A percentile compares a stretch with the other conserved stretches of the same genome.
phyloP scores from a whole-genome alignment of 2,888 invertebrate genomes.

The Imbricaverruca yamaguchii region DNA sequence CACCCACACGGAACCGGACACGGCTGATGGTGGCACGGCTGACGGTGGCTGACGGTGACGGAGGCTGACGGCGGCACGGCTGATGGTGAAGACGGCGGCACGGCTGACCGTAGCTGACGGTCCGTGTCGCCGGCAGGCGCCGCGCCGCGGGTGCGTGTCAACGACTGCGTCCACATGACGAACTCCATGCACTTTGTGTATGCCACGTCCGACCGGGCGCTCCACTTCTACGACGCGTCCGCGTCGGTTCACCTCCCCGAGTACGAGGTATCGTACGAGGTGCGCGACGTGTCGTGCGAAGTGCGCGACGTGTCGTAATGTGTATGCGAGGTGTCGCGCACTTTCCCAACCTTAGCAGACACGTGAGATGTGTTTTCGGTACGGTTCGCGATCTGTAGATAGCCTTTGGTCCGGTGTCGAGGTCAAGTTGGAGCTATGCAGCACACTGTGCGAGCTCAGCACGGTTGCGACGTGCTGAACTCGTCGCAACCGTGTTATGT shows the following conservation, averaged over 20 bases:
- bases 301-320: no score
- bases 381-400: no score
- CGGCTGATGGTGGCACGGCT: not conserved
- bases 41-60: not conserved
- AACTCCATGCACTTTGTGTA: constrained; percentile 28
- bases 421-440: no score
- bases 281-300: no score
- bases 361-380: no score
- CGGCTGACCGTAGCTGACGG: not conserved
- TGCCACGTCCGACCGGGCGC: constrained; percentile 25
- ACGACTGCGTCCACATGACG: constrained; percentile 25
- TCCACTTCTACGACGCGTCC: constrained; percentile 29
- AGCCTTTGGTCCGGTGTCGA: no score
- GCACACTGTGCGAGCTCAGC: no score
- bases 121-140: not conserved
- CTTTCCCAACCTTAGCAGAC: no score
- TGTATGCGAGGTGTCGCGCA: no score
- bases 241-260: constrained; percentile 28
- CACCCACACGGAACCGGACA: not conserved
- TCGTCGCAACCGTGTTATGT: no score
- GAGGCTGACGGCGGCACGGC: not conserved
- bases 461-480: no score
- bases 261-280: constrained; percentile 15
- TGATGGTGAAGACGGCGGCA: no score
- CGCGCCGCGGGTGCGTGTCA: not conserved